A percentile compares a stretch with the other conserved stretches of the same genome.
Evolutionary conservation across 2,113 vertebrate genomes (phyloP).

Genomic region (Eptatretus burgeri): DNA sequence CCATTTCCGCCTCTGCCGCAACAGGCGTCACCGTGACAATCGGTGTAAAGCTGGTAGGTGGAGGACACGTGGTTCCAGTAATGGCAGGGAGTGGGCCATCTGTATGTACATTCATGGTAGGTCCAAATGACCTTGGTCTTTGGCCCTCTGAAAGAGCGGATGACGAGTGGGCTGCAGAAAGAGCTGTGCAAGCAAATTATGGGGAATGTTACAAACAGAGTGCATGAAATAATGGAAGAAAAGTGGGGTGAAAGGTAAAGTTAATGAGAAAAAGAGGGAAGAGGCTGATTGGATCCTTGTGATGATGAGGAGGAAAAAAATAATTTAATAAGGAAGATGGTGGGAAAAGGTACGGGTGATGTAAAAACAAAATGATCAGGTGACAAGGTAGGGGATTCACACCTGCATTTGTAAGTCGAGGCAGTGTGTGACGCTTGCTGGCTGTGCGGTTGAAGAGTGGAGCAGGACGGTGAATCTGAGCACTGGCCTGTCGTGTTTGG

Average conservation of each 20-base stretch:
- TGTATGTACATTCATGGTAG: too few relatives aligned
- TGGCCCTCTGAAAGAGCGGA: too few relatives aligned
- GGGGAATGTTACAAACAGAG: too few relatives aligned
- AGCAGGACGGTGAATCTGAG: slow-evolving; percentile 64
- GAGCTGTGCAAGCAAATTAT: too few relatives aligned
- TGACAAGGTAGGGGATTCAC: slow-evolving; percentile 5
- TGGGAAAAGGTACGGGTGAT: background rate
- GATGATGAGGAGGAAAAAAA: too few relatives aligned
- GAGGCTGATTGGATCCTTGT: too few relatives aligned
- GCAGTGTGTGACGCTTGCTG: slow-evolving; percentile 41
- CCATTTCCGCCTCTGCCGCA: slow-evolving; percentile 15
- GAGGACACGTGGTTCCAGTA: slow-evolving; percentile 12
- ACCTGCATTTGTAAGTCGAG: slow-evolving; percentile 79
- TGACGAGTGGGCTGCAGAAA: too few relatives aligned
- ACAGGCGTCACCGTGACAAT: slow-evolving; percentile 14
- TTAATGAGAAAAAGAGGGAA: too few relatives aligned
- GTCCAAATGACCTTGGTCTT: too few relatives aligned
- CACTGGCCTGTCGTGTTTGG: slow-evolving; percentile 70
- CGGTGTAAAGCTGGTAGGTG: background rate
- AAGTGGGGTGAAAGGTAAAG: too few relatives aligned
- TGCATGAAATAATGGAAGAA: too few relatives aligned
- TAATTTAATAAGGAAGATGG: too few relatives aligned
- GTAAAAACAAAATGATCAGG: background rate
- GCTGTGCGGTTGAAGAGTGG: slow-evolving; percentile 63
- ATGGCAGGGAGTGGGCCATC: slow-evolving; percentile 13